These are phyloP conservation scores for Thomomys bottae DNA, from an alignment of 2,113 vertebrate genomes.

Conservation along the genomic window DNA sequence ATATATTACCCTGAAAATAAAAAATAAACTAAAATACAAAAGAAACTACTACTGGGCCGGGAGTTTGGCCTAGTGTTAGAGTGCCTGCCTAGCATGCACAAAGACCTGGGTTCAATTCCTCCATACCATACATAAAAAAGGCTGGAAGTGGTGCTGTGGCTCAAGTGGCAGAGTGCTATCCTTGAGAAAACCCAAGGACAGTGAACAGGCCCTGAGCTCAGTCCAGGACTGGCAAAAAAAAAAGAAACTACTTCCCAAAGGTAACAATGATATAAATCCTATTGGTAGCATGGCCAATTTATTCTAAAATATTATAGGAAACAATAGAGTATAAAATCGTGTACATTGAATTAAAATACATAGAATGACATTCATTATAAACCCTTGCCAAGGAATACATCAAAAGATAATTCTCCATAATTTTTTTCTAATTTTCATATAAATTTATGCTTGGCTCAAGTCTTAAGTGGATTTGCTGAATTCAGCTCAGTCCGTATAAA, in stretches of 20 bases:
- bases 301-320: not conserved
- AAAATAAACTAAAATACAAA: too few species aligned
- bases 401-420: not conserved
- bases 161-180: too few species aligned
- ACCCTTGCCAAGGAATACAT: slow-evolving; percentile 15
- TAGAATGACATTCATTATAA: not conserved
- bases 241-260: not conserved
- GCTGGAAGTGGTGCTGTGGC: too few species aligned
- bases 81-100: too few species aligned
- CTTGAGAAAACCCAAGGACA: too few species aligned
- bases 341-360: not conserved
- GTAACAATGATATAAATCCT: not conserved
- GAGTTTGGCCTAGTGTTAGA: too few species aligned
- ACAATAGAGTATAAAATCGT: not conserved
- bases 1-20: too few species aligned
- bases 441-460: not conserved
- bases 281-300: not conserved
- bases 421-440: slow-evolving; percentile 19
- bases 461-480: slow-evolving; percentile 16
- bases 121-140: too few species aligned
- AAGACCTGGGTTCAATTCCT: too few species aligned
- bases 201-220: too few species aligned
- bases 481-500: not conserved
- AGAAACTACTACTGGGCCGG: too few species aligned
- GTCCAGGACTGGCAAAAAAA: too few species aligned